Conservation (phyloP, 2,888 invertebrate species). For the Caenorhabditis zanzibari region DNA sequence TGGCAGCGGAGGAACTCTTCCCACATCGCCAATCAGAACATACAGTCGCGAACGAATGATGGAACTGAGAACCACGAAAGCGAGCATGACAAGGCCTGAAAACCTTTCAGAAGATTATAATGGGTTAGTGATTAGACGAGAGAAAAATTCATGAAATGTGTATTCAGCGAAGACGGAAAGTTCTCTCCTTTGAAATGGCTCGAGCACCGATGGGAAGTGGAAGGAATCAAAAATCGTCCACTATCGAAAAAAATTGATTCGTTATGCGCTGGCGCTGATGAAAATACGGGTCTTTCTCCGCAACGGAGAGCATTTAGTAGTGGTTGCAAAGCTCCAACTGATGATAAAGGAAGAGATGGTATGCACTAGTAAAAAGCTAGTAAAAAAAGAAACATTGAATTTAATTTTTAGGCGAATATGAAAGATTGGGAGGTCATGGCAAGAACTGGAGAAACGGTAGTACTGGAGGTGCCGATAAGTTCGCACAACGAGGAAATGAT, state of each 20-base stretch:
- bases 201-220: constrained; percentile 78
- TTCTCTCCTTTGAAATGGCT: constrained; percentile 81
- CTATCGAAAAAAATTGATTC: constrained; percentile 69
- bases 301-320: constrained; percentile 80
- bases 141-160: not conserved
- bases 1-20: constrained; percentile 56
- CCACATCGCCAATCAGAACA: constrained; percentile 47
- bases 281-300: constrained; percentile 78
- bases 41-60: constrained; percentile 77
- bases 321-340: constrained; percentile 78
- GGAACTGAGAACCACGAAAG: constrained; percentile 65
- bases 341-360: constrained; percentile 71
- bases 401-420: constrained; percentile 49
- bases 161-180: constrained; percentile 78
- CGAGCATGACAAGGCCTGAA: constrained; percentile 74
- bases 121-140: constrained; percentile 66
- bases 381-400: not conserved
- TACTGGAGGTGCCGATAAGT: constrained; percentile 66
- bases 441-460: constrained; percentile 71
- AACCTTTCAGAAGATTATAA: constrained; percentile 77
- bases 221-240: constrained; percentile 78
- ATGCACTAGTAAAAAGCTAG: not conserved
- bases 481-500: constrained; percentile 60
- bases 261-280: constrained; percentile 70
- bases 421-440: constrained; percentile 62